Evolutionary conservation across 2,888 invertebrate species (phyloP).

Genomic region (Glaucopsyche alexis): DNA sequence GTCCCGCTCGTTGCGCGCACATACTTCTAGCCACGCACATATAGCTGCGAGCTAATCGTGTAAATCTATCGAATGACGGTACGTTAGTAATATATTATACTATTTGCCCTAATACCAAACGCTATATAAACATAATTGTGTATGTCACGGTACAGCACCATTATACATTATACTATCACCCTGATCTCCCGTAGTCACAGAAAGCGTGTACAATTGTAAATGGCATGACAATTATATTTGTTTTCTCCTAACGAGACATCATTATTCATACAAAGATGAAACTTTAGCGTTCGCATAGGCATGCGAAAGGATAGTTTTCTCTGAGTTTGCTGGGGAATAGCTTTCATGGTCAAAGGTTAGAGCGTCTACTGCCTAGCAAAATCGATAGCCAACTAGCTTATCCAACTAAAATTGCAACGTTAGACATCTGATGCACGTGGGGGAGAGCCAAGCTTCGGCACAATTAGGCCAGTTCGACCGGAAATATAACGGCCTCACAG

Average conservation of each 20-base stretch:
- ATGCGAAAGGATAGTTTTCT: neutral
- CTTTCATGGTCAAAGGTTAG: slow-evolving; percentile 1
- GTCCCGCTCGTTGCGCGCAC: too few relatives aligned
- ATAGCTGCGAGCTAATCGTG: too few relatives aligned
- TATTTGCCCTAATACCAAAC: too few relatives aligned
- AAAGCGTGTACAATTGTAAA: slow-evolving; percentile 1
- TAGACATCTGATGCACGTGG: too few relatives aligned
- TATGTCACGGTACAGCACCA: slow-evolving; percentile 2
- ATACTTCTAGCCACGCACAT: too few relatives aligned
- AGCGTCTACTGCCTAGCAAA: neutral
- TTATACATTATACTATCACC: neutral
- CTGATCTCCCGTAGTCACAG: neutral
- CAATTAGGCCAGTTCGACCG: too few relatives aligned
- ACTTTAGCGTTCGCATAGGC: neutral
- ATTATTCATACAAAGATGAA: neutral
- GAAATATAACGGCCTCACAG: too few relatives aligned
- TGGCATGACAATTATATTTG: neutral
- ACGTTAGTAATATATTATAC: too few relatives aligned
- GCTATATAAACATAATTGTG: neutral
- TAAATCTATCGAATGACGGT: too few relatives aligned
- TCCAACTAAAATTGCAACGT: too few relatives aligned
- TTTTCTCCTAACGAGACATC: slow-evolving; percentile 2
- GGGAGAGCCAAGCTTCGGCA: too few relatives aligned
- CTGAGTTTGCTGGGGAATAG: neutral
- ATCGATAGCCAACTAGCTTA: too few relatives aligned